These are phyloP conservation scores for Eueremaeus valkanovi DNA, from an alignment of 2,888 invertebrate genomes.

Conservation along the genomic window DNA sequence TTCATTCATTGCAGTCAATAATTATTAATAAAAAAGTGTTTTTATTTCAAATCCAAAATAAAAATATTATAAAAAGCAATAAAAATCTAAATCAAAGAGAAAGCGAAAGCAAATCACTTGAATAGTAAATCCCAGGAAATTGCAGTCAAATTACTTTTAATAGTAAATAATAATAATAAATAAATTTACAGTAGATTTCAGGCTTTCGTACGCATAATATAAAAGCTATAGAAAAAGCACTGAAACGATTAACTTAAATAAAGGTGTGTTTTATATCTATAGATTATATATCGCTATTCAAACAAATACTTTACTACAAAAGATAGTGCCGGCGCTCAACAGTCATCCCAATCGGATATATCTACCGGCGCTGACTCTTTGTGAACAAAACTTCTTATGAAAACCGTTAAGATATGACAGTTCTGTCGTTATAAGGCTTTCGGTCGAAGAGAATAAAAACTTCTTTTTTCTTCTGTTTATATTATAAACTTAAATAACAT, in stretches of 20 bases:
- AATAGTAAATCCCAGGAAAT: slow-evolving; percentile 14
- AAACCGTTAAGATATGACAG: not conserved
- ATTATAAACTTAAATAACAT: not conserved
- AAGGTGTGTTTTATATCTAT: slow-evolving; percentile 16
- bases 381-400: not conserved
- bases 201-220: too few relatives aligned
- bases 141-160: slow-evolving; percentile 1
- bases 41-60: not conserved
- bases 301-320: not conserved
- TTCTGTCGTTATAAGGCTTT: too few relatives aligned
- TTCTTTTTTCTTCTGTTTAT: too few relatives aligned
- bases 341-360: not conserved
- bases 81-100: not conserved
- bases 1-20: too few relatives aligned
- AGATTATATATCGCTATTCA: slow-evolving; percentile 11
- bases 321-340: not conserved
- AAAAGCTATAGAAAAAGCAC: not conserved
- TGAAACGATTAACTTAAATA: not conserved
- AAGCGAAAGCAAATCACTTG: not conserved
- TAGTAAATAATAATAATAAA: slow-evolving; percentile 13
- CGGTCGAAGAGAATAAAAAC: too few relatives aligned
- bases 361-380: not conserved
- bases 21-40: not conserved
- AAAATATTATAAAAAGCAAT: not conserved
- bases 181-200: not conserved